Evolutionary conservation across 2,113 vertebrate genomes (phyloP), one percentile per base, ranked within the genome.

Genomic region (Onychostruthus taczanowskii): DNA sequence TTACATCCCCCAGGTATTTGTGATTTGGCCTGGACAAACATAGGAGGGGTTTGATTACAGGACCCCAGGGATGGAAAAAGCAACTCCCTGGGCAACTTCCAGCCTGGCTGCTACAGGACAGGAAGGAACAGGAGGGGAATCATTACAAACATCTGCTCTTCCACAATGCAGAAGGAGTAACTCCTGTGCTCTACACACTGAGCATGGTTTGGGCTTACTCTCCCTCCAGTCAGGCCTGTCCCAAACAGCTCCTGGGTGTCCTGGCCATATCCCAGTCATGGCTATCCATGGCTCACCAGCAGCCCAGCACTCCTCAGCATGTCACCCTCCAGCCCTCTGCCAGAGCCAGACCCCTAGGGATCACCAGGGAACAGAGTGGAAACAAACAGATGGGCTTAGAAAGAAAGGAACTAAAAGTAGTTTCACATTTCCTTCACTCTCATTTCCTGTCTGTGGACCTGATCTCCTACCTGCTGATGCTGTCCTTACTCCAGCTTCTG

Each of bases 171-270:
- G 1, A 47, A 31, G 27, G n/a, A 78, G 30, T 5, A 53, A 58
- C 21, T 47, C 18, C 31, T 0, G 0, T 46, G 50, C 26, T 22
- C 46, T 17, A 24, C 33, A 30, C 13, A 22, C 8, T 28, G 44
- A 23, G 19, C 30, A 52, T 3, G 33, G 20, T 20, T 43, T 76
- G 72, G 14, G 46, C 9, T 58, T 18, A 16, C 26, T 69, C 61
- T 10, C 17, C 27, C 23, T 5, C 13, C 49, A 58, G 62, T 0
- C 19, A 70, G 0, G 0, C 13, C 28, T 55, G 39, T 73, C 39
- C 23, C 0, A 0, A 64, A 55, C 33, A 39, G 11, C 53, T 39
- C 64, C 49, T 11, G 23, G 23, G 22, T 56, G 21, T 43, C 61
- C 27, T 58, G 67, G 21, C 23, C 2, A 0, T 6, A 10, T 49